phyloP scores from a whole-genome alignment of 2,888 invertebrate genomes.

The Eugnorisma glareosa region DNA sequence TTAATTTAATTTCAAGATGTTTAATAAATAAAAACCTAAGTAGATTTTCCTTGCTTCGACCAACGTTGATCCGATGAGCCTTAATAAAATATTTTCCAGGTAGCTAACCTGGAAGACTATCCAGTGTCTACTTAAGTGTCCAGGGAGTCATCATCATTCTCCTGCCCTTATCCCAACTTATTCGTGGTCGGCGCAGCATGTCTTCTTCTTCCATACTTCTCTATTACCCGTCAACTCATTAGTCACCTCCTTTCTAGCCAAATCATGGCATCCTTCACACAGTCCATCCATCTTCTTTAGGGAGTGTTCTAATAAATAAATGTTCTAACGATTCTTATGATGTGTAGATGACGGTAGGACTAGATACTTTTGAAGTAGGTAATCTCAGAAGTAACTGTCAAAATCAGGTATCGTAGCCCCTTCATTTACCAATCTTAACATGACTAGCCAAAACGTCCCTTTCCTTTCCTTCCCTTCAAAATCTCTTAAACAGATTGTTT shows the following conservation, averaged over 20 bases:
- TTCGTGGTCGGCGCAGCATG: too few species aligned
- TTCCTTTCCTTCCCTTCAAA: not conserved
- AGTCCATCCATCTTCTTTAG: too few species aligned
- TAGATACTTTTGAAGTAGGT: not conserved
- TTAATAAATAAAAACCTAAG: not conserved
- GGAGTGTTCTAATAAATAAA: not conserved
- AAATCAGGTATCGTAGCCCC: not conserved
- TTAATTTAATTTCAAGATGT: not conserved
- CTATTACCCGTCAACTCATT: too few species aligned
- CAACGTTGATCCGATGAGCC: too few species aligned
- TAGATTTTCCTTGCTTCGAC: too few species aligned
- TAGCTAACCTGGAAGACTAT: not conserved
- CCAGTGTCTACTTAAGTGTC: not conserved
- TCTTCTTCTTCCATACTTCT: too few species aligned
- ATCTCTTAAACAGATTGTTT: slow-evolving; percentile 18
- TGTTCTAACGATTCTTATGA: not conserved
- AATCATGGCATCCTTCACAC: too few species aligned
- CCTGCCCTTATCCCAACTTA: too few species aligned
- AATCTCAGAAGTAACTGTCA: not conserved
- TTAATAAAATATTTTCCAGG: not conserved
- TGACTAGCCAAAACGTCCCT: not conserved
- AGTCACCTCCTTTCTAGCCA: too few species aligned
- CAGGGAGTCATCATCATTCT: too few species aligned
- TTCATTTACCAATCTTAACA: not conserved
- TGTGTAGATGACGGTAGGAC: too few species aligned